These are phyloP conservation scores for Anolis carolinensis DNA, from an alignment of 2,113 vertebrate genomes.

Conservation along the genomic window DNA sequence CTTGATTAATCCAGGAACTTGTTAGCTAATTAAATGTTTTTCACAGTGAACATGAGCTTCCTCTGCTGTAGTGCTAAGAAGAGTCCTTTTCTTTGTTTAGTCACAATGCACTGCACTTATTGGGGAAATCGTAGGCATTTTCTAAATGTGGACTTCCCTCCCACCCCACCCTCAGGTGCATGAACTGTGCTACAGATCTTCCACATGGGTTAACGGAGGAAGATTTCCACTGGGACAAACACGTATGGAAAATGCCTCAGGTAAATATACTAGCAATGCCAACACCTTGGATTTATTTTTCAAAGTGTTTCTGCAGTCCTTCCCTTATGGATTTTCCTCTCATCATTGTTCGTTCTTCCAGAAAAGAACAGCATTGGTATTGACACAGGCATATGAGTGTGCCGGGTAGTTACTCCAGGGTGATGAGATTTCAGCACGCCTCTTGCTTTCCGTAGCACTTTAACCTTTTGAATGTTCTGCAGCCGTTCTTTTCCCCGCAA, in stretches of 20 bases:
- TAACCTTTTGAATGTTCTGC: constrained; percentile 4
- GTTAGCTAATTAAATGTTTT: too few species aligned
- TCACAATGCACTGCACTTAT: background rate
- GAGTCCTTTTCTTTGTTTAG: background rate
- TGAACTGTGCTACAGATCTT: background rate
- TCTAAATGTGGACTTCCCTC: too few species aligned
- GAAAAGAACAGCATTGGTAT: constrained; percentile 6
- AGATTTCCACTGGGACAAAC: background rate
- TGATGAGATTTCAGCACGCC: background rate
- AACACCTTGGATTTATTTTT: constrained; percentile 15
- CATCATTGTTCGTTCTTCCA: background rate
- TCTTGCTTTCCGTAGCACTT: constrained; percentile 18
- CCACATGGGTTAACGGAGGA: background rate
- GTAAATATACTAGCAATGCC: background rate
- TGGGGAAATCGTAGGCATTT: background rate
- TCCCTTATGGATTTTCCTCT: background rate
- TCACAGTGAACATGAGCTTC: background rate
- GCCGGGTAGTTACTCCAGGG: constrained; percentile 3
- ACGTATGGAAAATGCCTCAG: background rate
- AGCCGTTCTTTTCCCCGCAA: background rate
- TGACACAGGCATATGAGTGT: background rate
- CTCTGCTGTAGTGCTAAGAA: fast-evolving
- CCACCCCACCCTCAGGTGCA: background rate
- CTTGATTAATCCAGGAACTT: too few species aligned
- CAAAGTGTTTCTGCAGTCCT: background rate